phyloP scores from a whole-genome alignment of 2,113 vertebrate genomes.

The Bubalus kerabau region DNA sequence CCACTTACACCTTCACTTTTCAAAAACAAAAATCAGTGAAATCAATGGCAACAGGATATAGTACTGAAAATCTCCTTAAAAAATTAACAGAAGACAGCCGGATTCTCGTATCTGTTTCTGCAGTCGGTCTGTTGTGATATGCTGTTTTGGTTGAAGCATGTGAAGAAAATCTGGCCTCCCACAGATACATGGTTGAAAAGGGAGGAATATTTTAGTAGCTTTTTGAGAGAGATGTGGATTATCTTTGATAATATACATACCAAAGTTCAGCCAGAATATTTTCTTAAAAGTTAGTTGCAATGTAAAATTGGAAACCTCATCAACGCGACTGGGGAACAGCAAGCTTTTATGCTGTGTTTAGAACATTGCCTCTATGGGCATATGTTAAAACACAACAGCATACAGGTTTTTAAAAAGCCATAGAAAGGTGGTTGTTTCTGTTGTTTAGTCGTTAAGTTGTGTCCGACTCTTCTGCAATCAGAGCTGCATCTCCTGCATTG shows the following conservation, averaged over 20 bases:
- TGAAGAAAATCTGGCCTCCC: background rate
- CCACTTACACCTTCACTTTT: background rate
- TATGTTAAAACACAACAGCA: background rate
- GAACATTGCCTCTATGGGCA: background rate
- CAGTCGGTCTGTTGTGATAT: background rate
- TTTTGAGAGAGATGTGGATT: background rate
- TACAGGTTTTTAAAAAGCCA: background rate
- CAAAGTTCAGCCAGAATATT: background rate
- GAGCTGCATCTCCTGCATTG: background rate
- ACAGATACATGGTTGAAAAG: background rate
- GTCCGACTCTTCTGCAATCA: background rate
- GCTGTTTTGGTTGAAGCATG: background rate
- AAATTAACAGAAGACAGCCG: background rate
- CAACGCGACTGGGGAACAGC: background rate
- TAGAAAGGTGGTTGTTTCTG: background rate
- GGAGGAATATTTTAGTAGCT: background rate
- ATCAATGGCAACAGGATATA: background rate
- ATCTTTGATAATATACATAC: background rate
- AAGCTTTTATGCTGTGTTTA: background rate
- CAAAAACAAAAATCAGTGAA: constrained; percentile 8
- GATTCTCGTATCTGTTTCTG: background rate
- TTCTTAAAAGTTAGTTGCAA: background rate
- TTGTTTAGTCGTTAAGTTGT: background rate
- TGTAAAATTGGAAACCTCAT: background rate
- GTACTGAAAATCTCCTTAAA: background rate